These are phyloP conservation scores for Agapostemon virescens DNA, from an alignment of 2,888 invertebrate genomes.

Conservation along the genomic window DNA sequence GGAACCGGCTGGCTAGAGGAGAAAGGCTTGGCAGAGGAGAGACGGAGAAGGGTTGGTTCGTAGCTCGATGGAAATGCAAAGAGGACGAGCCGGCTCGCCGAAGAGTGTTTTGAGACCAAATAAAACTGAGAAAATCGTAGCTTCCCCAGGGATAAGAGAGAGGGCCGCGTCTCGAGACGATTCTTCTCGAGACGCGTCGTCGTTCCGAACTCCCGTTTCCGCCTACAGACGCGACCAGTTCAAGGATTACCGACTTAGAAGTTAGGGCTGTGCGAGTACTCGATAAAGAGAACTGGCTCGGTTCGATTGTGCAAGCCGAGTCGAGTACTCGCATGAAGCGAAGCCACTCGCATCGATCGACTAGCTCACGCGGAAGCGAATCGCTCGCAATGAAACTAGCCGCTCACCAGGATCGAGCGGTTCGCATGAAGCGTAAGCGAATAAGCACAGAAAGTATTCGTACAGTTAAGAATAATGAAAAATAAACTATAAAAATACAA, in stretches of 20 bases:
- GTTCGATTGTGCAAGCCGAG: no score
- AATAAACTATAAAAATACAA: no score
- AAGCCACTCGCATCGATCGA: no score
- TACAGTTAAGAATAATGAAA: no score
- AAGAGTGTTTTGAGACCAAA: slow-evolving; percentile 67
- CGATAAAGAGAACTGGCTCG: no score
- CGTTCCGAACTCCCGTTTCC: slow-evolving; percentile 30
- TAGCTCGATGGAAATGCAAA: slow-evolving; percentile 57
- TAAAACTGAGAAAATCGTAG: slow-evolving; percentile 59
- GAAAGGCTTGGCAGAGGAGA: neutral
- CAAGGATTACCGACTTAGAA: slow-evolving; percentile 44
- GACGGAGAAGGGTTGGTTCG: neutral
- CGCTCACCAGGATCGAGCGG: no score
- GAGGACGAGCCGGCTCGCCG: slow-evolving; percentile 33
- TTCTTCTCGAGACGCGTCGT: slow-evolving; percentile 16
- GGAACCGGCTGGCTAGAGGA: neutral
- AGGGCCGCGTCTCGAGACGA: slow-evolving; percentile 38
- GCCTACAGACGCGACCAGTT: slow-evolving; percentile 16
- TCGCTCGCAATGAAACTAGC: no score
- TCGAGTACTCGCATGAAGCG: no score
- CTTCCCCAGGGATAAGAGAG: slow-evolving; percentile 15
- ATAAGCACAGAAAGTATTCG: no score
- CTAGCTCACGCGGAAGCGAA: no score
- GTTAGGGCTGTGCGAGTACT: no score
- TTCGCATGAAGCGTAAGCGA: no score